Conservation (phyloP, 2,113 vertebrate genomes). For the Hydrolagus affinis region DNA sequence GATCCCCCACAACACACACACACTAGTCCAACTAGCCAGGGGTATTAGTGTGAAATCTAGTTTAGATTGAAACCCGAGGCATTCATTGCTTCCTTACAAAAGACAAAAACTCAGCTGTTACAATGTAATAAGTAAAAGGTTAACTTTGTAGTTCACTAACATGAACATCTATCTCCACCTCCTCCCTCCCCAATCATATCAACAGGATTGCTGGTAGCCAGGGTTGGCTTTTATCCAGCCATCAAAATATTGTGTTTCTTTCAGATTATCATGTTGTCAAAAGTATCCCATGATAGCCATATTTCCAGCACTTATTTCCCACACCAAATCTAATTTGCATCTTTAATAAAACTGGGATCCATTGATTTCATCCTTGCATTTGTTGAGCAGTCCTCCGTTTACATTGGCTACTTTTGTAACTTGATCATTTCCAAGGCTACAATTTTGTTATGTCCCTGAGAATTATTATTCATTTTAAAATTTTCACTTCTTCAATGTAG, state of each 20-base stretch:
- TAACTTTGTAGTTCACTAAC: neutral
- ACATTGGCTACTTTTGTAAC: neutral
- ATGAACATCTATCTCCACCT: neutral
- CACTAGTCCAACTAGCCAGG: no score
- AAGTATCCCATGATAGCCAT: conserved; percentile 11
- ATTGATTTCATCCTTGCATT: conserved; percentile 6
- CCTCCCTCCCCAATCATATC: neutral
- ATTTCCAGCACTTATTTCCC: conserved; percentile 2
- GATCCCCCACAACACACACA: no score
- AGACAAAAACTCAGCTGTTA: neutral
- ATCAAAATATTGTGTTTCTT: conserved; percentile 27
- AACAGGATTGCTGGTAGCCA: neutral
- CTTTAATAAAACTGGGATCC: conserved; percentile 18
- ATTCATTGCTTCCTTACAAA: neutral
- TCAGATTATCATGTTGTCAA: conserved; percentile 25
- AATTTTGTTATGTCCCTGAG: neutral
- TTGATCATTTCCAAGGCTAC: conserved; percentile 23
- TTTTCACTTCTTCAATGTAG: neutral
- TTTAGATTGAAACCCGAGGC: neutral
- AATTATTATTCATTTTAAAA: neutral
- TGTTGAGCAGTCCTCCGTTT: neutral
- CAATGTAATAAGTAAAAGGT: neutral
- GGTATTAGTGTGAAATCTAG: no score
- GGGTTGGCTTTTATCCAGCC: conserved; percentile 14
- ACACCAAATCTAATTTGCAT: conserved; percentile 18